Conservation (phyloP, 2,888 invertebrate species). For the Folsomia candida region DNA sequence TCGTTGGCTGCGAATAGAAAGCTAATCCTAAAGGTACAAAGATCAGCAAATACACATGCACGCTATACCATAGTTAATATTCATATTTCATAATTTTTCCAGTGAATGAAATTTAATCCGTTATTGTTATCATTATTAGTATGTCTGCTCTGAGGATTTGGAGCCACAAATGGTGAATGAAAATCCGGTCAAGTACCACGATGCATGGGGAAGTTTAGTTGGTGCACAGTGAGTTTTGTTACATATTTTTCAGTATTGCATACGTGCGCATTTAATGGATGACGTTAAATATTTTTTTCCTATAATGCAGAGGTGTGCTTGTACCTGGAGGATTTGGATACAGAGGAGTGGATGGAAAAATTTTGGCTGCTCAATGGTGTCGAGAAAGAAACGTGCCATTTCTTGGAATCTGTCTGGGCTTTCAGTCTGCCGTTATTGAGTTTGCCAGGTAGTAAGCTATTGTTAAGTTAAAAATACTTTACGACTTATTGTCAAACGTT, state of each 20-base stretch:
- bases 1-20: conserved; percentile 79
- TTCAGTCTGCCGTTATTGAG: conserved; percentile 95
- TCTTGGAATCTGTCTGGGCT: conserved; percentile 94
- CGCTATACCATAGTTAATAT: background rate
- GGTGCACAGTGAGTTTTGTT: conserved; percentile 69
- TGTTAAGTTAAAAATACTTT: background rate
- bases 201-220: conserved; percentile 90
- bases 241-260: conserved; percentile 2
- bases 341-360: conserved; percentile 93
- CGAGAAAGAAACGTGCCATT: conserved; percentile 84
- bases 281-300: conserved; percentile 47
- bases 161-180: conserved; percentile 70
- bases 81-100: background rate
- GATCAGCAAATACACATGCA: background rate
- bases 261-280: background rate
- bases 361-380: conserved; percentile 90
- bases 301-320: conserved; percentile 81
- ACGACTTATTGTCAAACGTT: background rate
- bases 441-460: conserved; percentile 62
- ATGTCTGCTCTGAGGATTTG: conserved; percentile 86
- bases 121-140: conserved; percentile 57
- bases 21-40: conserved; percentile 68
- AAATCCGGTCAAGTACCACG: conserved; percentile 81
- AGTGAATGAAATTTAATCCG: too few relatives aligned
- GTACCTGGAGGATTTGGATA: conserved; percentile 98